Evolutionary conservation across 2,113 vertebrate species (phyloP).

Genomic region (Thalassarche chlororhynchos): DNA sequence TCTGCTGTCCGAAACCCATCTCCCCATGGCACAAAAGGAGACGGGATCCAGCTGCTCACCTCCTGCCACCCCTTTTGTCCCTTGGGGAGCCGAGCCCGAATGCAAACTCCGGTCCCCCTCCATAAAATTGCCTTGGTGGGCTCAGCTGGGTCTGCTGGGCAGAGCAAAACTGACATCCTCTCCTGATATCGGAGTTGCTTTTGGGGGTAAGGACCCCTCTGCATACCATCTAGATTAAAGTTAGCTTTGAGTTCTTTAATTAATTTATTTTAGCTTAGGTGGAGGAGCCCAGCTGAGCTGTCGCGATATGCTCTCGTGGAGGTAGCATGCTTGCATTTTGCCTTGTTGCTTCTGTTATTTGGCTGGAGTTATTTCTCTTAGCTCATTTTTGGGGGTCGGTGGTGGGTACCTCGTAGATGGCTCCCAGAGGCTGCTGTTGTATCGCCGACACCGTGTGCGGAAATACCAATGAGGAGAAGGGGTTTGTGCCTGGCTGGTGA

Average conservation of each 20-base stretch:
- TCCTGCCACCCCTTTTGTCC: not conserved
- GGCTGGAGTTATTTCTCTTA: not conserved
- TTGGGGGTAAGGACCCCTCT: not conserved
- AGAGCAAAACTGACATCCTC: rapidly evolving
- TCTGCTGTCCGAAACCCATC: not conserved
- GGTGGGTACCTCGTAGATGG: rapidly evolving
- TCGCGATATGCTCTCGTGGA: rapidly evolving
- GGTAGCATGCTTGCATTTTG: rapidly evolving
- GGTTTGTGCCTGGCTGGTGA: not conserved
- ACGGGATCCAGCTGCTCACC: not conserved
- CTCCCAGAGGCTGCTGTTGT: not conserved
- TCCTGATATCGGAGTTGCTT: not conserved
- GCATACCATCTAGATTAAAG: not conserved
- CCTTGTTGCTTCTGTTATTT: not conserved
- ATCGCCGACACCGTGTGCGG: rapidly evolving
- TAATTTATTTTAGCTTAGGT: not conserved
- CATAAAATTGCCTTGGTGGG: rapidly evolving
- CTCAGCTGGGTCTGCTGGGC: not conserved
- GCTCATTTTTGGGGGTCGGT: not conserved
- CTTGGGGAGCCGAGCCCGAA: not conserved
- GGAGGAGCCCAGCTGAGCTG: not conserved
- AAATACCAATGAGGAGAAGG: not conserved
- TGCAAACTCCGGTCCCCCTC: rapidly evolving
- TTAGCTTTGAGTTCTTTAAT: not conserved
- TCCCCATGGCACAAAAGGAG: not conserved